Base-by-base conservation (phyloP, 2,797 vertebrate genomes). In the Onychomys torridus region DNA sequence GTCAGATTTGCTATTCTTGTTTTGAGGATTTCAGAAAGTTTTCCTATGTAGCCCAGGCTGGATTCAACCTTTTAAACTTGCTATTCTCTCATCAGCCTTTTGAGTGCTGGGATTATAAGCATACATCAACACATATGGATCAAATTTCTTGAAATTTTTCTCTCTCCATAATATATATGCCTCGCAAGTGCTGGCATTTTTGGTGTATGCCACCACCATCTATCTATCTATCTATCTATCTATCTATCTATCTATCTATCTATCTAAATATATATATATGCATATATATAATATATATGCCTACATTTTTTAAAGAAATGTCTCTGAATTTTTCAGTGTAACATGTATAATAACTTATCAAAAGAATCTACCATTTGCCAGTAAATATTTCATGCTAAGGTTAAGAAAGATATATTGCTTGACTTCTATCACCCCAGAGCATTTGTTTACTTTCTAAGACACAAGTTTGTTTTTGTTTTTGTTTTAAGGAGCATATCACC, bases 241-340 rank as follows among this genome's bases (percentile, higher is more conserved):
- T n/a, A n/a, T n/a, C n/a, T n/a, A n/a, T n/a, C n/a, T n/a, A n/a
- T n/a, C n/a, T n/a, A n/a, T n/a, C n/a, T n/a, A n/a, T n/a, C n/a
- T n/a, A n/a, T n/a, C n/a, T n/a, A n/a, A n/a, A n/a, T n/a, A n/a
- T n/a, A n/a, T n/a, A 69, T 21, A 69, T 73, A 23, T 73, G 19
- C 4, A 73, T 37, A 40, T 40, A 37, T 73, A 40, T 73, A 40
- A 23, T 40, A 23, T 71, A 21, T 71, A 23, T 73, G 8, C n/a
- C n/a, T n/a, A n/a, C n/a, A n/a, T n/a, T n/a, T 95, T 96, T 89
- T 34, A n/a, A 84, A 79, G 7, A 4, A 49, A 82, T 78, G 27
- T 29, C 34, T 71, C 57, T 43, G 86, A 81, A 65, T 59, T 82
- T 78, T 57, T 40, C 55, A 69, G n/a, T 63, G 75, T 81, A 86